Percentiles rank a stretch among this genome's conserved stretches.
Evolutionary conservation across 2,888 invertebrate species (phyloP).

Genomic region (Oligia strigilis): DNA sequence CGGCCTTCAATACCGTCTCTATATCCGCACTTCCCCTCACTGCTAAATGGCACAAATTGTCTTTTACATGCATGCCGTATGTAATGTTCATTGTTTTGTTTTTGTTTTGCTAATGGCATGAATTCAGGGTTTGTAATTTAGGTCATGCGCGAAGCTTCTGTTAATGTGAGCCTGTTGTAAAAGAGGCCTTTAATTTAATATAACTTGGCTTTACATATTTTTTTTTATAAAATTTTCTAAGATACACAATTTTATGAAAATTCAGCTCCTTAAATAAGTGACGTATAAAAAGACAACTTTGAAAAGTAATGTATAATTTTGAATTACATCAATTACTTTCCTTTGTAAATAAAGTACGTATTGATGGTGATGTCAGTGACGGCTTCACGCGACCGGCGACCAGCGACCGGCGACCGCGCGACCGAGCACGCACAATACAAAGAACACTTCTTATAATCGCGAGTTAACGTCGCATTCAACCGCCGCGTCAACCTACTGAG

Average conservation of each 20-base stretch:
- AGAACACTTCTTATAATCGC: conserved; percentile 78
- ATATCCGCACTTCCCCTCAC: conserved; percentile 73
- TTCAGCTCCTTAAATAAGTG: neutral
- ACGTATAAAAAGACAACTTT: conserved; percentile 4
- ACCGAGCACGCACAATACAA: conserved; percentile 75
- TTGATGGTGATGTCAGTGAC: conserved; percentile 59
- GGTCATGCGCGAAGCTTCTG: conserved; percentile 38
- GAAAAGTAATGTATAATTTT: conserved; percentile 23
- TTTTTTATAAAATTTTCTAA: neutral
- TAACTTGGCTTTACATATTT: neutral
- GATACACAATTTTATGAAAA: neutral
- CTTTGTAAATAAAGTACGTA: conserved; percentile 65
- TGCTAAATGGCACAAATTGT: conserved; percentile 59
- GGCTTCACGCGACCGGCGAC: conserved; percentile 43
- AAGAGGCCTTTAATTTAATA: neutral
- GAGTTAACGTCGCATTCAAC: conserved; percentile 79
- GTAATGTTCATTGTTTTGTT: conserved; percentile 34
- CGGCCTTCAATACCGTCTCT: conserved; percentile 70
- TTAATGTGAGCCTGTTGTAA: conserved; percentile 41
- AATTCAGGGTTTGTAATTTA: conserved; percentile 38
- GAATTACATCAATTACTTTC: conserved; percentile 48
- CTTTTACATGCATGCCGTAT: conserved; percentile 22
- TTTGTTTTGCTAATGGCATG: conserved; percentile 6
- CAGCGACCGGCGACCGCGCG: conserved; percentile 56
- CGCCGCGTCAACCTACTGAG: conserved; percentile 79